Percentiles rank a stretch among this genome's conserved stretches.
Conservation (phyloP, 2,888 invertebrate species). For the Cantharis nigra region DNA sequence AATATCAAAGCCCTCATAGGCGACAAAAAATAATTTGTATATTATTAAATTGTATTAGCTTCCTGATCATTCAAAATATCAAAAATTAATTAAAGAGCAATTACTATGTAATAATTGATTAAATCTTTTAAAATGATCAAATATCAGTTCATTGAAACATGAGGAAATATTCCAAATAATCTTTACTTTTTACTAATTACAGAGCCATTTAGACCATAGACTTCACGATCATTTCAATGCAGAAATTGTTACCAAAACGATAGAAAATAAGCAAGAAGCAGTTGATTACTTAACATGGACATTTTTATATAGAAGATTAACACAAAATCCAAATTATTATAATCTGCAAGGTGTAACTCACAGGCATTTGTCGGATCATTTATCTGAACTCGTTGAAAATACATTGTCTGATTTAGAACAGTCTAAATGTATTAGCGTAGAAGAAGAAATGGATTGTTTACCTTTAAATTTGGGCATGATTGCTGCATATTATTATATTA, state of each 20-base stretch:
- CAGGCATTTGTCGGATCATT: slow-evolving; percentile 94
- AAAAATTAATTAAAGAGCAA: background rate
- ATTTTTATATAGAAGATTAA: slow-evolving; percentile 92
- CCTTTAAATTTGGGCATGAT: slow-evolving; percentile 99
- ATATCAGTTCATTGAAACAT: background rate
- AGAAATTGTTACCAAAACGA: slow-evolving; percentile 98
- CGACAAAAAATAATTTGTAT: too few species aligned
- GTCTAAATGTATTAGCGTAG: slow-evolving; percentile 95
- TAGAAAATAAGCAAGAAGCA: slow-evolving; percentile 99
- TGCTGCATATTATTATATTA: slow-evolving; percentile 99
- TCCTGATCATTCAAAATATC: background rate
- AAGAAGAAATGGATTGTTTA: slow-evolving; percentile 96
- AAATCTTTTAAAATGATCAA: too few species aligned
- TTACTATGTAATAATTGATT: too few species aligned
- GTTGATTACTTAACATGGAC: slow-evolving; percentile 99
- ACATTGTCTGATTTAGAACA: slow-evolving; percentile 94
- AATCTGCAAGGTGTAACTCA: slow-evolving; percentile 96
- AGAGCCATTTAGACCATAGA: slow-evolving; percentile 96
- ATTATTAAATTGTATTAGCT: too few species aligned
- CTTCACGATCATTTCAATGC: slow-evolving; percentile 99
- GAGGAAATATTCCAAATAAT: background rate
- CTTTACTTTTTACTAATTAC: slow-evolving; percentile 40
- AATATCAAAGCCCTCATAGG: too few species aligned
- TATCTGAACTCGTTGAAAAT: slow-evolving; percentile 96
- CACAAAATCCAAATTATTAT: slow-evolving; percentile 99